Conservation (phyloP, 1,140 invertebrate genomes). For the Chymomyza costata region DNA sequence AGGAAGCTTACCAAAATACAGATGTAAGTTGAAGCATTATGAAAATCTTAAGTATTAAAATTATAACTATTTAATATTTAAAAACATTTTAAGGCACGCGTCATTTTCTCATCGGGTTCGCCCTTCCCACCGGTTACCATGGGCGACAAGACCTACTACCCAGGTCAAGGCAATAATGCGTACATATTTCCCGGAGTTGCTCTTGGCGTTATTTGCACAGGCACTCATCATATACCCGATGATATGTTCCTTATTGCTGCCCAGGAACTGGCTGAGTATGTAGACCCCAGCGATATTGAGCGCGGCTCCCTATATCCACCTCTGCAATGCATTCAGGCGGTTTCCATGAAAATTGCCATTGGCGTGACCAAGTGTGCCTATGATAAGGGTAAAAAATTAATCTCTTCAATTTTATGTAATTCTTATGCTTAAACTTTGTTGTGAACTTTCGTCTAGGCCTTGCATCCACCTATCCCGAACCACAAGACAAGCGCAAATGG, state of each 20-base stretch:
- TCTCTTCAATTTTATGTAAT: background rate
- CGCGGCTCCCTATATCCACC: constrained; percentile 96
- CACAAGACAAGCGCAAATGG: constrained; percentile 83
- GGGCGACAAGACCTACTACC: constrained; percentile 86
- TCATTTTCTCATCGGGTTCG: constrained; percentile 94
- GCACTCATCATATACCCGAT: constrained; percentile 92
- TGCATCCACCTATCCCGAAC: constrained; percentile 90
- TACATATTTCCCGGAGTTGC: constrained; percentile 96
- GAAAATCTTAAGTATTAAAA: background rate
- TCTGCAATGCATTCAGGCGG: constrained; percentile 88
- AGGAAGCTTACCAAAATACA: constrained; percentile 91
- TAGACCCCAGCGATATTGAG: constrained; percentile 87
- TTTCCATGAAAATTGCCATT: constrained; percentile 92
- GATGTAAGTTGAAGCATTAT: constrained; percentile 78
- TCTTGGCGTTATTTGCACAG: constrained; percentile 90
- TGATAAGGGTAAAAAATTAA: constrained; percentile 80
- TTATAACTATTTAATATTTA: constrained; percentile 12
- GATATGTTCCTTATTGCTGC: constrained; percentile 94
- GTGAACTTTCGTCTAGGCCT: constrained; percentile 79
- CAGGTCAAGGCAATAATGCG: constrained; percentile 97
- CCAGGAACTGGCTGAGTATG: constrained; percentile 87
- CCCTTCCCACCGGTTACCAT: constrained; percentile 90
- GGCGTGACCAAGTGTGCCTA: constrained; percentile 93
- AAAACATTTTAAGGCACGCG: constrained; percentile 81
- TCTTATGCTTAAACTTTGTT: background rate